Base-by-base conservation (phyloP, 2,797 vertebrate genomes). In the Sebastes trivittatus region DNA sequence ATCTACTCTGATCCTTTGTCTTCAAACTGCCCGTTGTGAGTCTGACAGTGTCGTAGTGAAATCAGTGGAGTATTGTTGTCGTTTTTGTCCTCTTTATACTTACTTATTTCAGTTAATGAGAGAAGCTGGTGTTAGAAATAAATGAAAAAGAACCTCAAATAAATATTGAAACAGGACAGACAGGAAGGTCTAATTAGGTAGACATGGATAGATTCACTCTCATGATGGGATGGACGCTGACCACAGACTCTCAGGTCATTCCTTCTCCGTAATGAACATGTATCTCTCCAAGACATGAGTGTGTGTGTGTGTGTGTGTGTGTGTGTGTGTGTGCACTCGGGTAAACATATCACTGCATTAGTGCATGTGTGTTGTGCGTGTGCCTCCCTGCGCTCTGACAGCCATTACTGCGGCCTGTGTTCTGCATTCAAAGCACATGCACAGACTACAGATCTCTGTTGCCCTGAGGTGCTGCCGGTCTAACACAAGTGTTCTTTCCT, bases 361-460 rank as follows among this genome's bases (percentile, higher is more conserved):
- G 36, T 69, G 36, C 20, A 5, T 64, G 20, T 68, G 71, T 72
- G 22, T 38, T 77, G 1, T 72, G 11, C 5, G 36, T 38, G 36
- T 38, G 58, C 23, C 65, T 46, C 49, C 23, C 29, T 71, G 60
- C 25, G 56, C 77, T 63, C 66, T 42, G 67, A 70, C 71, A 60
- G 63, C 64, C 67, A 80, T 83, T 75, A 82, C 20, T 32, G 60
- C 0, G 10, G 56, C 30, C 65, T 34, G 73, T 60, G 81, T 65
- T 87, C 52, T 69, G 59, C 72, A 87, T 88, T 88, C 86, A 80
- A 73, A 91, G 82, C 77, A 79, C 75, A 86, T 75, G 66, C 67
- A 73, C 74, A 81, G 30, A 72, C 36, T 78, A 73, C 80, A 79
- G 70, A 84, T 81, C 81, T 74, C 56, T 81, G 10, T 14, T 75